These are phyloP conservation scores for Pelmatolapia mariae DNA, from an alignment of 2,113 vertebrate species.

Conservation along the genomic window DNA sequence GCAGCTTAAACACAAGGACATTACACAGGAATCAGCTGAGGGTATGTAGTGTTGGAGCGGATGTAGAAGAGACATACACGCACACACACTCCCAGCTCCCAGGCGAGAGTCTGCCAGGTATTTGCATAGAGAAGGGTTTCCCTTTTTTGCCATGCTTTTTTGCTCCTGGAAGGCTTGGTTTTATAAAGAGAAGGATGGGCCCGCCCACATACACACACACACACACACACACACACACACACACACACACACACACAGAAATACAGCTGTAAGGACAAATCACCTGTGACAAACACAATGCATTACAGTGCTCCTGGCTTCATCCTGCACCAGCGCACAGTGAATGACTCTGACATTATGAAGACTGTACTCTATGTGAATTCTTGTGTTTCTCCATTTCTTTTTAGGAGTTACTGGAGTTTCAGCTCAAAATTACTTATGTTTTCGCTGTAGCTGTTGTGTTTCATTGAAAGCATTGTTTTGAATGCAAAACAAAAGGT, in stretches of 20 bases:
- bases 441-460: neutral
- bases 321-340: neutral
- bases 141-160: conserved; percentile 44
- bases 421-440: neutral
- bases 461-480: neutral
- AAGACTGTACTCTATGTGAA: neutral
- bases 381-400: neutral
- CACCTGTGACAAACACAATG: conserved; percentile 36
- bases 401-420: neutral
- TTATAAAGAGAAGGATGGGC: neutral
- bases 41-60: conserved; percentile 19
- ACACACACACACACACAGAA: neutral
- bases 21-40: conserved; percentile 40
- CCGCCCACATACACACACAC: neutral
- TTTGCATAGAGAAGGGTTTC: conserved; percentile 60
- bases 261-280: conserved; percentile 27
- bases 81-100: neutral
- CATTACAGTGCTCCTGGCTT: conserved; percentile 3
- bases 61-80: conserved; percentile 8
- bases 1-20: conserved; percentile 22
- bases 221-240: neutral
- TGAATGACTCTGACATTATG: neutral
- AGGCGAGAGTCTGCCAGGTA: conserved; percentile 43
- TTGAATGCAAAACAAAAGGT: neutral
- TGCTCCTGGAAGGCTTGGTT: conserved; percentile 23